Percentiles rank a stretch among this genome's conserved stretches.
These are phyloP conservation scores for Phataginus tetradactyla DNA, from an alignment of 2,797 vertebrate species.

Conservation along the genomic window DNA sequence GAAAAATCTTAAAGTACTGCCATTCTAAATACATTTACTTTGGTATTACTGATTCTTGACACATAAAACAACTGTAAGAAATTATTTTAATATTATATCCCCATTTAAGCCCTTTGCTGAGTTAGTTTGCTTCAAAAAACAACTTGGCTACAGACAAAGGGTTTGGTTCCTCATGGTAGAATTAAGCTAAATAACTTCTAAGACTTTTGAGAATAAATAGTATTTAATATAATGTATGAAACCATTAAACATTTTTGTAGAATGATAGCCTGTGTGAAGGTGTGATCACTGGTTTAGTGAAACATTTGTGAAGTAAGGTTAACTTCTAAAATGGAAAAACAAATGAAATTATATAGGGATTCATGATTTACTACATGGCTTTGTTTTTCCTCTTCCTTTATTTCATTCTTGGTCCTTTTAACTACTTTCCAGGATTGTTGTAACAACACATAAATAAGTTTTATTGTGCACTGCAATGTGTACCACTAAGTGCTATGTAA, in stretches of 20 bases:
- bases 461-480: neutral
- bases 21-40: constrained; percentile 13
- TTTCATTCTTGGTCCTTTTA: constrained; percentile 26
- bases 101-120: neutral
- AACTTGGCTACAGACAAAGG: neutral
- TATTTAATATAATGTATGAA: constrained; percentile 12
- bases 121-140: constrained; percentile 14
- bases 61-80: neutral
- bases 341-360: neutral
- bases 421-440: constrained; percentile 34
- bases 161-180: constrained; percentile 7
- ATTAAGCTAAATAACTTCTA: neutral
- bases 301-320: constrained; percentile 19
- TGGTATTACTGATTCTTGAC: constrained; percentile 8
- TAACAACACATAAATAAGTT: constrained; percentile 1
- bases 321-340: constrained; percentile 6
- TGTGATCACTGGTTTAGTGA: neutral
- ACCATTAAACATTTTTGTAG: constrained; percentile 21
- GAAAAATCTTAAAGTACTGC: neutral
- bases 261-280: neutral
- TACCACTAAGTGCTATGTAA: neutral
- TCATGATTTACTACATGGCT: constrained; percentile 4
- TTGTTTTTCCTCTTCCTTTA: constrained; percentile 24
- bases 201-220: constrained; percentile 23
- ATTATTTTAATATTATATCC: neutral